These are phyloP conservation scores for Brachionus asplanchnoidis DNA, from an alignment of 1,140 invertebrate genomes.

Conservation along the genomic window DNA sequence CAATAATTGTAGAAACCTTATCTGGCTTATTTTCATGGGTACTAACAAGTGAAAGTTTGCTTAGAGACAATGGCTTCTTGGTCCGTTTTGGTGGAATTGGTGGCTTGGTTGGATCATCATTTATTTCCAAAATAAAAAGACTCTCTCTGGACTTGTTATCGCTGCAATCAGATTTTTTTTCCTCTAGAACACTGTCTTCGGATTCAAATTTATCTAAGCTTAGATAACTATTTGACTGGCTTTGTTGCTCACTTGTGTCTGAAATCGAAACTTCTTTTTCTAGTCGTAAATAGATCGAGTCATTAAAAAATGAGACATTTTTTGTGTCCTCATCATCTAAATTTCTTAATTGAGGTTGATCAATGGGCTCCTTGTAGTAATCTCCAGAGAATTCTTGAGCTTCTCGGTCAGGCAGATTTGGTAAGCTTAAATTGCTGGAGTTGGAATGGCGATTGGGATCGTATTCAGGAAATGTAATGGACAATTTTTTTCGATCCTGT, in stretches of 20 bases:
- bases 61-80: background rate
- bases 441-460: background rate
- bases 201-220: background rate
- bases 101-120: background rate
- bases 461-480: background rate
- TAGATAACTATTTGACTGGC: background rate
- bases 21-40: background rate
- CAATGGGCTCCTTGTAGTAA: background rate
- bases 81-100: constrained; percentile 15
- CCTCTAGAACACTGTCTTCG: background rate
- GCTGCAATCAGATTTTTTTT: background rate
- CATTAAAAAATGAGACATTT: background rate
- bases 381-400: background rate
- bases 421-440: background rate
- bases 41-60: background rate
- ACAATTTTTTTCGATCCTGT: background rate
- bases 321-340: background rate
- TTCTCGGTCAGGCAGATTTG: background rate
- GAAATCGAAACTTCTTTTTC: background rate
- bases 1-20: background rate
- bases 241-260: background rate
- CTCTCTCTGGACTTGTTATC: background rate
- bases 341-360: background rate
- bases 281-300: background rate
- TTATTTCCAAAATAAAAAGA: background rate